A percentile compares a stretch with the other conserved stretches of the same genome.
Conservation (phyloP, 2,888 invertebrate genomes). For the Mycalesis mineus region DNA sequence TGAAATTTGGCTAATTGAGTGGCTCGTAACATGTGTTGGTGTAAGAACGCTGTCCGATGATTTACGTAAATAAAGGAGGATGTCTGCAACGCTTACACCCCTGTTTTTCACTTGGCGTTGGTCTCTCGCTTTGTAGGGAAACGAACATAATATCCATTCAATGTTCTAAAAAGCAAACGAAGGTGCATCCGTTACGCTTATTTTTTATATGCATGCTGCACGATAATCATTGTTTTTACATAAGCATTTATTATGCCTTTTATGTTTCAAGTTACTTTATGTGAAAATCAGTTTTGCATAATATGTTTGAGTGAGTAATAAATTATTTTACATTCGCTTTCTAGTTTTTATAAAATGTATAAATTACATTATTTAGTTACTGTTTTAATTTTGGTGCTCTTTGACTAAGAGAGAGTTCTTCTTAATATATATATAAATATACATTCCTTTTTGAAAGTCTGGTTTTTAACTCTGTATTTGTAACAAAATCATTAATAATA, state of each 20-base stretch:
- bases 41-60: not conserved
- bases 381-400: too few species aligned
- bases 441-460: too few species aligned
- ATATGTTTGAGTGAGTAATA: not conserved
- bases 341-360: too few species aligned
- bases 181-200: not conserved
- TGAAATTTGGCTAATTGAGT: not conserved
- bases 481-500: too few species aligned
- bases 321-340: not conserved
- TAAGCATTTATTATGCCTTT: not conserved
- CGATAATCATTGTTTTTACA: not conserved
- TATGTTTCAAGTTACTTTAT: not conserved
- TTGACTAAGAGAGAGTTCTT: too few species aligned
- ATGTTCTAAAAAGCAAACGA: constrained; percentile 5
- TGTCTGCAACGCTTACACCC: constrained; percentile 28
- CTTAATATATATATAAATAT: too few species aligned
- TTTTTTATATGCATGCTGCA: not conserved
- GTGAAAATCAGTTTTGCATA: not conserved
- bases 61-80: constrained; percentile 2
- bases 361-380: too few species aligned
- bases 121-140: constrained; percentile 48
- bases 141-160: constrained; percentile 21
- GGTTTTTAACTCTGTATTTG: too few species aligned
- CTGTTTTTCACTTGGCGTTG: constrained; percentile 55
- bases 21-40: not conserved